Evolutionary conservation across 2,888 invertebrate genomes (phyloP).

Genomic region (Parelbella ahira): DNA sequence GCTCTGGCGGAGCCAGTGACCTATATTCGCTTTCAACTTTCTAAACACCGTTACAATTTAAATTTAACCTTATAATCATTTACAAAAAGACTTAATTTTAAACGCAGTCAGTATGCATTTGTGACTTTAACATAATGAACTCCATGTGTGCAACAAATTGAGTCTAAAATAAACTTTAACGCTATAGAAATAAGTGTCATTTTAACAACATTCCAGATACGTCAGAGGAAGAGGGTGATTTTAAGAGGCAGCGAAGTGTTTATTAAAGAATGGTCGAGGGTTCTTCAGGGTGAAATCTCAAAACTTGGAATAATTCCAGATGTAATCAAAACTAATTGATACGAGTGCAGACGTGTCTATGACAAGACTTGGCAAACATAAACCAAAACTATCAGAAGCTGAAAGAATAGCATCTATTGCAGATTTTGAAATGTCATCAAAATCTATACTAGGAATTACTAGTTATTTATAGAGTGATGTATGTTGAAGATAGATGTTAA

Average conservation of each 20-base stretch:
- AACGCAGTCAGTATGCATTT: not conserved
- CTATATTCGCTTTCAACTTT: slow-evolving; percentile 12
- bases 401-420: too few species aligned
- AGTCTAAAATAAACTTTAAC: slow-evolving; percentile 5
- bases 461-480: too few species aligned
- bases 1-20: slow-evolving; percentile 8
- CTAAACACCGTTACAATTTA: not conserved
- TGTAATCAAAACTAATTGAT: slow-evolving; percentile 23
- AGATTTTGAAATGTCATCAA: too few species aligned
- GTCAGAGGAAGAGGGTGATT: slow-evolving; percentile 8
- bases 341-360: slow-evolving; percentile 19
- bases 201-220: not conserved
- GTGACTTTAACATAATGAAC: slow-evolving; percentile 3
- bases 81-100: slow-evolving; percentile 1
- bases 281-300: slow-evolving; percentile 16
- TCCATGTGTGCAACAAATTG: not conserved
- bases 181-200: not conserved
- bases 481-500: too few species aligned
- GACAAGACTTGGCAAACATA: slow-evolving; percentile 11
- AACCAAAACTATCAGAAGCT: too few species aligned
- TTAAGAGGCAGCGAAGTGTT: slow-evolving; percentile 20
- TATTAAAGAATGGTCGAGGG: slow-evolving; percentile 24
- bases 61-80: slow-evolving; percentile 4
- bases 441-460: too few species aligned
- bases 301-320: slow-evolving; percentile 18